phyloP scores from a whole-genome alignment of 2,888 invertebrate genomes.

The Dasypogon diadema region DNA sequence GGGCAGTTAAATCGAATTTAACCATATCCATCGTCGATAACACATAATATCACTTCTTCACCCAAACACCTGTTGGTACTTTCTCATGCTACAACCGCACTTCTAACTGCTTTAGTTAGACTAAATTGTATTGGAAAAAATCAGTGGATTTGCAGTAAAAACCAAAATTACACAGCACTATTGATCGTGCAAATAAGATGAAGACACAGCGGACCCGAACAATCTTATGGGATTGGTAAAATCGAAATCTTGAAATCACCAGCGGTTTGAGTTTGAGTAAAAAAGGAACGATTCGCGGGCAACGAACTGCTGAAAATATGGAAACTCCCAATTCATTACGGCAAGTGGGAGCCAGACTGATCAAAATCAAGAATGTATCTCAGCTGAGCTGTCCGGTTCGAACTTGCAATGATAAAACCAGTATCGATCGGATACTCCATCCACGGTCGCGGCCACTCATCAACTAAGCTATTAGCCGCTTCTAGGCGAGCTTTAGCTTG shows the following conservation, averaged over 20 bases:
- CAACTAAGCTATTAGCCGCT: slow-evolving; percentile 33
- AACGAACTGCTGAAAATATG: slow-evolving; percentile 49
- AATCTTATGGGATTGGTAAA: slow-evolving; percentile 33
- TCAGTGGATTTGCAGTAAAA: neutral
- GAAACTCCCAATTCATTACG: slow-evolving; percentile 35
- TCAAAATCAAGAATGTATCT: slow-evolving; percentile 22
- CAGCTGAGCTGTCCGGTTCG: slow-evolving; percentile 27
- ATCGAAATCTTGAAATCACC: slow-evolving; percentile 18
- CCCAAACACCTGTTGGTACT: slow-evolving; percentile 29
- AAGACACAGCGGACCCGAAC: slow-evolving; percentile 7
- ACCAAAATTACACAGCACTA: slow-evolving; percentile 21
- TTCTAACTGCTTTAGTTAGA: slow-evolving; percentile 1
- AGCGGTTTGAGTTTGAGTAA: neutral
- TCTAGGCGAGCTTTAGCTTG: neutral
- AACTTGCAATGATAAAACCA: slow-evolving; percentile 20
- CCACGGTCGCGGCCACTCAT: slow-evolving; percentile 47
- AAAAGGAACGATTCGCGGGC: slow-evolving; percentile 32
- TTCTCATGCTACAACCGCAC: slow-evolving; percentile 7
- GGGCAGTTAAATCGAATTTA: neutral
- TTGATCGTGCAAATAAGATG: slow-evolving; percentile 16
- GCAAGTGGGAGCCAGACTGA: slow-evolving; percentile 28
- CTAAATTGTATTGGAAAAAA: slow-evolving; percentile 10
- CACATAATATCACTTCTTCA: slow-evolving; percentile 18
- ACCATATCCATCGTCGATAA: neutral
- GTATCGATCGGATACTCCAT: slow-evolving; percentile 38